phyloP scores from a whole-genome alignment of 2,797 vertebrate species.

The Takifugu ocellatus region DNA sequence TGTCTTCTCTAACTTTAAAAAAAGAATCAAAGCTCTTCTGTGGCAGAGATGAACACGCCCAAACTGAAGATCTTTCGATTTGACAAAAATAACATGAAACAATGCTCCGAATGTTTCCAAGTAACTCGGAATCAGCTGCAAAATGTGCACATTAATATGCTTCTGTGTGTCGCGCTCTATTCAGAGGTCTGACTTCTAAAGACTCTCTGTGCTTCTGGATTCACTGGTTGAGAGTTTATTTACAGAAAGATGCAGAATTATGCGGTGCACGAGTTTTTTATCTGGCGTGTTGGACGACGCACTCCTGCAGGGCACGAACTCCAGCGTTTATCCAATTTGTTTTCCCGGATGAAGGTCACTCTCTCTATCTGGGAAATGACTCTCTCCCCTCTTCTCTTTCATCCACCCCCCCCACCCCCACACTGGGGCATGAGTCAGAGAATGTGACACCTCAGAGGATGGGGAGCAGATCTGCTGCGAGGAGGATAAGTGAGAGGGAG shows the following conservation, averaged over 20 bases:
- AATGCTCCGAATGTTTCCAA: no score
- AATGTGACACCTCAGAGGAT: slow-evolving; percentile 67
- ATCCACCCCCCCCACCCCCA: slow-evolving; percentile 68
- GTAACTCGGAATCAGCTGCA: no score
- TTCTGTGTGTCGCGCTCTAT: not conserved
- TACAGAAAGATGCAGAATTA: slow-evolving; percentile 45
- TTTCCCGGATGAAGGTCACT: slow-evolving; percentile 72
- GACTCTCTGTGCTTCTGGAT: slow-evolving; percentile 38
- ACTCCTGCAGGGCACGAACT: slow-evolving; percentile 72
- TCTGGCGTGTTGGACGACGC: slow-evolving; percentile 60
- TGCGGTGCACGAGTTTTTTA: slow-evolving; percentile 51
- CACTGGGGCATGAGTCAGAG: slow-evolving; percentile 72
- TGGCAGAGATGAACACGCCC: no score
- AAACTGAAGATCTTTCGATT: no score
- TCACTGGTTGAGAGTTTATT: slow-evolving; percentile 31
- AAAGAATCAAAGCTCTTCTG: no score
- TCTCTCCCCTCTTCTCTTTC: slow-evolving; percentile 65
- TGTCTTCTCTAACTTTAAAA: no score
- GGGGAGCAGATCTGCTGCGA: slow-evolving; percentile 21
- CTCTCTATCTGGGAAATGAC: slow-evolving; percentile 71
- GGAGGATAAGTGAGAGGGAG: slow-evolving; percentile 39
- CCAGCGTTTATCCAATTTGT: slow-evolving; percentile 69
- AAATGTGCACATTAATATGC: not conserved
- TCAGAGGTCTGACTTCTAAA: slow-evolving; percentile 13
- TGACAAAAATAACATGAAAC: no score